Evolutionary conservation across 2,888 invertebrate species (phyloP).

Genomic region (Cistogaster globosa): DNA sequence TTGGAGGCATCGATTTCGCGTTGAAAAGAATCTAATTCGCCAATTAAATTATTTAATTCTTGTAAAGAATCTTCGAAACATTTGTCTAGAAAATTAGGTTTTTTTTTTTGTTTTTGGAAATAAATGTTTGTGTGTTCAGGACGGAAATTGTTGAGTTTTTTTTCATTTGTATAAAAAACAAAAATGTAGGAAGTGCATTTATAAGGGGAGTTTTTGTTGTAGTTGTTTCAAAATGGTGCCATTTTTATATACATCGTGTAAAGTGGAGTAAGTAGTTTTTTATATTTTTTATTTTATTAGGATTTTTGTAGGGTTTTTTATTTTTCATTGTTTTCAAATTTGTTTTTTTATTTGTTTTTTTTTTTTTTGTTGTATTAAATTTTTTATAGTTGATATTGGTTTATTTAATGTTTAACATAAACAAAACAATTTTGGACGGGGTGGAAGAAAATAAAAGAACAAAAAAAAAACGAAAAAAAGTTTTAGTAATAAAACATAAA

Average conservation of each 20-base stretch:
- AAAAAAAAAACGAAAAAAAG: constrained; percentile 64
- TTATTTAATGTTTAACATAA: constrained; percentile 44
- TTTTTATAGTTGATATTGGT: neutral
- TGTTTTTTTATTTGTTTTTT: constrained; percentile 15
- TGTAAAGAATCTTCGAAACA: constrained; percentile 83
- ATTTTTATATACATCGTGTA: constrained; percentile 62
- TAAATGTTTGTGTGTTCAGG: constrained; percentile 33
- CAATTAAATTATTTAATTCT: constrained; percentile 83
- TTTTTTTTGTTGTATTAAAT: no score
- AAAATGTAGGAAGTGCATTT: constrained; percentile 53
- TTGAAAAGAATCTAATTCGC: constrained; percentile 84
- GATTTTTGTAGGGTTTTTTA: no score
- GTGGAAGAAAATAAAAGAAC: constrained; percentile 63
- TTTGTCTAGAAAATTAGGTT: constrained; percentile 79
- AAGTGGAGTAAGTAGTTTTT: constrained; percentile 28
- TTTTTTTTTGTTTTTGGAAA: constrained; percentile 59
- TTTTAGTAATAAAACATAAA: constrained; percentile 63
- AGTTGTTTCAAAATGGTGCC: constrained; percentile 53
- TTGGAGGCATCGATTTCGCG: constrained; percentile 83
- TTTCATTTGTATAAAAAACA: constrained; percentile 7
- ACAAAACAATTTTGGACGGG: constrained; percentile 35
- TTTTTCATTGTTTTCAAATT: constrained; percentile 6
- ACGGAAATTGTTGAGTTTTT: constrained; percentile 22
- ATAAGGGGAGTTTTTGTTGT: constrained; percentile 43
- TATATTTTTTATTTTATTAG: constrained; percentile 33